A percentile compares a stretch with the other conserved stretches of the same genome.
These are phyloP conservation scores for Raphicerus campestris DNA, from an alignment of 2,113 vertebrate genomes.

Conservation along the genomic window DNA sequence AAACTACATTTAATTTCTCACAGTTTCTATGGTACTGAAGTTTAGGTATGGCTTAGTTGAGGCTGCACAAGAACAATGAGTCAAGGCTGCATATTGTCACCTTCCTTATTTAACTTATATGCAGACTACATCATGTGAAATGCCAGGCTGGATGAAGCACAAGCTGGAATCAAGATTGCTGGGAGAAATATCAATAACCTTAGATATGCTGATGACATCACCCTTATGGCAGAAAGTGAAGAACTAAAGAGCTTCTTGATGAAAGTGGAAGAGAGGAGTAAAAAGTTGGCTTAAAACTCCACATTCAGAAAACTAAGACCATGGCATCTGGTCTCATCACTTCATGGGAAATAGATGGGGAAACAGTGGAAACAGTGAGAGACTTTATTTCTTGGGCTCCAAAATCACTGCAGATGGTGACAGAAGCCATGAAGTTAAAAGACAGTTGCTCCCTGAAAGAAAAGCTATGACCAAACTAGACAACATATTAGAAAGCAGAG, in stretches of 20 bases:
- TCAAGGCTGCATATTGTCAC: neutral
- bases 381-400: neutral
- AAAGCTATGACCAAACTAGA: neutral
- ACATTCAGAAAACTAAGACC: neutral
- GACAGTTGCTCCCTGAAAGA: neutral
- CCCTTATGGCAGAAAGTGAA: neutral
- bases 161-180: neutral
- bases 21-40: neutral
- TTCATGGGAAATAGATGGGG: neutral
- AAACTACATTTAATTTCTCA: neutral
- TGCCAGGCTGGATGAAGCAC: neutral
- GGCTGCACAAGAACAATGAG: neutral
- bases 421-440: neutral
- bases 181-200: neutral
- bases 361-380: neutral
- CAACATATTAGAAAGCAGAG: neutral
- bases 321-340: neutral
- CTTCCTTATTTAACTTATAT: neutral
- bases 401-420: neutral
- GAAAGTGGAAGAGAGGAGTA: neutral
- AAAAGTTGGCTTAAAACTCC: neutral
- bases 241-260: neutral
- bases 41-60: neutral
- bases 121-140: neutral
- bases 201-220: neutral